phyloP scores from a whole-genome alignment of 2,113 vertebrate species.

The Megaceryle torquata region DNA sequence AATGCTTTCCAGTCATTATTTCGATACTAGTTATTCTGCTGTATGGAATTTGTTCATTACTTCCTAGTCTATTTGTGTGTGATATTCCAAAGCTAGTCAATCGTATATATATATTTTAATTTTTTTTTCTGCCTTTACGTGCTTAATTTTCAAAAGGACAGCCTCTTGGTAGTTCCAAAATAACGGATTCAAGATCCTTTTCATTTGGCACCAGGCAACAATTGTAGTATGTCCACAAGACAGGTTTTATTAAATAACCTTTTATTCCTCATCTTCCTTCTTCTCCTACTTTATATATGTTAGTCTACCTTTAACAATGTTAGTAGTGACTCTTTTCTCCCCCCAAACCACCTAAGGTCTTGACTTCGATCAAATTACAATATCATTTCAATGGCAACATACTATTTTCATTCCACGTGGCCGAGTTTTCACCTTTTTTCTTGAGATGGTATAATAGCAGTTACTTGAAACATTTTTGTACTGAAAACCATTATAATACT shows the following conservation, averaged over 20 bases:
- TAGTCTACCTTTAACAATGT: not conserved
- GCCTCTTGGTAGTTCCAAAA: not conserved
- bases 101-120: not conserved
- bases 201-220: not conserved
- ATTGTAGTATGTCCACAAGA: not conserved
- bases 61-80: not conserved
- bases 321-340: not conserved
- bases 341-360: not conserved
- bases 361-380: not conserved
- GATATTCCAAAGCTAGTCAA: not conserved
- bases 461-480: not conserved
- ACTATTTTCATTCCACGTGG: not conserved
- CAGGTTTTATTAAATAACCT: not conserved
- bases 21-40: not conserved
- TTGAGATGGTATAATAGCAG: not conserved
- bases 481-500: not conserved
- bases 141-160: not conserved
- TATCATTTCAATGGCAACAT: not conserved
- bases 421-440: not conserved
- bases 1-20: not conserved
- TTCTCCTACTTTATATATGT: not conserved
- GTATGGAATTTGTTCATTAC: not conserved
- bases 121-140: not conserved
- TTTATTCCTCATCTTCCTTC: not conserved
- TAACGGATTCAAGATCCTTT: not conserved